These are phyloP conservation scores for Catharus ustulatus DNA, from an alignment of 2,797 vertebrate genomes.

Conservation along the genomic window DNA sequence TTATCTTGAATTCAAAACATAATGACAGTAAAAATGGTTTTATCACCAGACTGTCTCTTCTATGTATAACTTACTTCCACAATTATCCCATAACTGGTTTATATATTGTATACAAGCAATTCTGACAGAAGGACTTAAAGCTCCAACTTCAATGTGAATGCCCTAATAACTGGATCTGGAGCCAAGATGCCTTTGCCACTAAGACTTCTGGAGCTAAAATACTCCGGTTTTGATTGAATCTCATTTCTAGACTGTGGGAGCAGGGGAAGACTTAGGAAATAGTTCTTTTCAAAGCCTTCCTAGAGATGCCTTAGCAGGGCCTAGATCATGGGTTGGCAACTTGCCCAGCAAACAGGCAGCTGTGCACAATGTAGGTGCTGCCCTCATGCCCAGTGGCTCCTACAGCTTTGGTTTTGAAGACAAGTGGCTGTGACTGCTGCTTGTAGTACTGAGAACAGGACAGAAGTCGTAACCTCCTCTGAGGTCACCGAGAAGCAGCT, in stretches of 20 bases:
- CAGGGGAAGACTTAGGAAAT: not conserved
- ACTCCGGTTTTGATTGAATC: not conserved
- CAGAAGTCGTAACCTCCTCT: not conserved
- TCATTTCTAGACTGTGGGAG: not conserved
- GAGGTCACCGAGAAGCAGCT: not conserved
- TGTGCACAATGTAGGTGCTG: not conserved
- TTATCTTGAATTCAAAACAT: not conserved
- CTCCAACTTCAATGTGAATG: not conserved
- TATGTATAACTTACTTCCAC: not conserved
- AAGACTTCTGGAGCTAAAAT: not conserved
- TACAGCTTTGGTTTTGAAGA: not conserved
- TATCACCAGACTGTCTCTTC: not conserved
- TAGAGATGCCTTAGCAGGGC: not conserved
- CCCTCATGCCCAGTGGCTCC: fast-evolving
- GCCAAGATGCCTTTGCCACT: not conserved
- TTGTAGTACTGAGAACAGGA: not conserved
- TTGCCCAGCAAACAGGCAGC: not conserved
- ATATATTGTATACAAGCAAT: not conserved
- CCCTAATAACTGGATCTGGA: not conserved
- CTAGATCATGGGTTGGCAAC: not conserved
- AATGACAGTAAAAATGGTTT: not conserved
- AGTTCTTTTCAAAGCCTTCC: not conserved
- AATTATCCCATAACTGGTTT: not conserved
- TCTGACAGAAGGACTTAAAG: not conserved
- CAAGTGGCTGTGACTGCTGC: not conserved